Evolutionary conservation across 2,113 vertebrate species (phyloP).

Genomic region (Seriola aureovittata): DNA sequence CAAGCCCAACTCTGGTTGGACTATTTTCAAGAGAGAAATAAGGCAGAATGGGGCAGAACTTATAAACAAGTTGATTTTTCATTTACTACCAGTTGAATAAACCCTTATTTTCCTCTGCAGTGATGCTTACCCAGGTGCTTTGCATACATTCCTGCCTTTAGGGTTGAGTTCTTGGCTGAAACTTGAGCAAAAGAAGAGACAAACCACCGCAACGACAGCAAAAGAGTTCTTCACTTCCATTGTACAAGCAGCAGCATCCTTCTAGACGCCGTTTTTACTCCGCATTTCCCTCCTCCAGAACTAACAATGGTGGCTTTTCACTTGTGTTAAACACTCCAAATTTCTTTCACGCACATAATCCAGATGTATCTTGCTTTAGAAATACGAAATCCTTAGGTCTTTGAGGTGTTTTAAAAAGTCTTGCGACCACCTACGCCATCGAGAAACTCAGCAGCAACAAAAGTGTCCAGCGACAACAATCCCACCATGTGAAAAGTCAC

Average conservation of each 20-base stretch:
- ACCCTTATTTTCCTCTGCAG: not conserved
- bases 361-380: conserved; percentile 5
- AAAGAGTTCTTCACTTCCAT: conserved; percentile 85
- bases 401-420: not conserved
- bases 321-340: not conserved
- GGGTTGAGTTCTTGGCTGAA: conserved; percentile 83
- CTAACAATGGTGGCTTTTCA: not conserved
- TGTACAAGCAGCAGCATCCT: conserved; percentile 85
- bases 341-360: conserved; percentile 50
- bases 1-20: not conserved
- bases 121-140: conserved; percentile 81
- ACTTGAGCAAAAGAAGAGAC: conserved; percentile 75
- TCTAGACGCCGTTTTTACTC: conserved; percentile 76
- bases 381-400: conserved; percentile 38
- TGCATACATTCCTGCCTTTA: conserved; percentile 88
- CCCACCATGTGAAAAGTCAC: conserved; percentile 48
- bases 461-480: conserved; percentile 47
- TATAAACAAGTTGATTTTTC: not conserved
- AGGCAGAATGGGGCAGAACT: not conserved
- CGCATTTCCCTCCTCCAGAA: conserved; percentile 70
- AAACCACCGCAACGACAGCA: conserved; percentile 74
- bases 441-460: conserved; percentile 45
- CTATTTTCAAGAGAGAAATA: not conserved
- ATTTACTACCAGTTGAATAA: not conserved
- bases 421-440: conserved; percentile 56